phyloP scores from a whole-genome alignment of 35 echinoderm and acorn worm species.

The Strongylocentrotus purpuratus region DNA sequence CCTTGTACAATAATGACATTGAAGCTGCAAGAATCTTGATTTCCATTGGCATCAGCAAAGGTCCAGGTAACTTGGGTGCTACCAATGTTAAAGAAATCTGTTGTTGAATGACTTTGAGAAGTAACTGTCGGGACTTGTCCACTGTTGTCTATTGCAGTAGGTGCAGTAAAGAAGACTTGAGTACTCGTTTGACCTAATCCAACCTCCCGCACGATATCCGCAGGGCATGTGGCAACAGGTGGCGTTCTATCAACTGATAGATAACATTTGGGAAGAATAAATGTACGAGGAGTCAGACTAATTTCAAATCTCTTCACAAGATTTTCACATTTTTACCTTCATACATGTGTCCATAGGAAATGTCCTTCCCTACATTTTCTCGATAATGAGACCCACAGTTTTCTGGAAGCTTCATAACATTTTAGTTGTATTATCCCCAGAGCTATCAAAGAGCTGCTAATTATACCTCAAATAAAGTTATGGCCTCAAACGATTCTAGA shows the following conservation, averaged over 20 bases:
- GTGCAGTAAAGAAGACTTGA: conserved; percentile 57
- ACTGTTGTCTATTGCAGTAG: conserved; percentile 69
- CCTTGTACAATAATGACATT: no score
- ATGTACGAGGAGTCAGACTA: no score
- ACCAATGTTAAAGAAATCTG: conserved; percentile 49
- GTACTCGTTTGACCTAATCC: neutral
- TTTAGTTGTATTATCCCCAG: no score
- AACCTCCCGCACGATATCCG: neutral
- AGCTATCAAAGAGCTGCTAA: no score
- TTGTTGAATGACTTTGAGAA: neutral
- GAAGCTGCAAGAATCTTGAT: conserved; percentile 39
- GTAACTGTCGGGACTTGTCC: neutral
- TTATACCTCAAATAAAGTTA: no score
- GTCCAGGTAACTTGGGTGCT: conserved; percentile 65
- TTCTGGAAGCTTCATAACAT: no score
- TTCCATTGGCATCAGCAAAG: conserved; percentile 63
- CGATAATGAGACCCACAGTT: no score
- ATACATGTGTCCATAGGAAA: no score
- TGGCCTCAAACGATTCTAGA: no score
- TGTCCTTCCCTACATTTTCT: no score
- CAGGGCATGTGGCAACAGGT: conserved; percentile 67
- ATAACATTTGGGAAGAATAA: neutral
- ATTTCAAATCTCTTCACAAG: no score
- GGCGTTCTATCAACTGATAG: conserved; percentile 63
- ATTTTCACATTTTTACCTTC: no score